These are phyloP conservation scores for Elgonia sp. DNA, from an alignment of 2,888 invertebrate genomes.

Conservation along the genomic window DNA sequence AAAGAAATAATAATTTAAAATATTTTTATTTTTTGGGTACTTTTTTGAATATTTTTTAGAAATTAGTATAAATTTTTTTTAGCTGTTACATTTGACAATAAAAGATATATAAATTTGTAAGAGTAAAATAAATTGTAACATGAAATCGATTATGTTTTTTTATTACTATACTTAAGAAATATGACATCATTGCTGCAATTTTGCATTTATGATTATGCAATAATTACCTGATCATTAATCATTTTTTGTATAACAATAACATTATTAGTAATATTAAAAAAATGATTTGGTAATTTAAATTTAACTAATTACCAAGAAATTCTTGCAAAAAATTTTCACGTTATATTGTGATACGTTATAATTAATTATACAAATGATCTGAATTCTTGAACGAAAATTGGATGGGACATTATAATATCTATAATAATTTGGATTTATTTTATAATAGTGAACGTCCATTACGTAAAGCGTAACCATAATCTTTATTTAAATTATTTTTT, in stretches of 20 bases:
- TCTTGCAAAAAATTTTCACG: background rate
- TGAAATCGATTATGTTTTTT: background rate
- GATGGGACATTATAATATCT: slow-evolving; percentile 22
- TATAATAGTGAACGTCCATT: slow-evolving; percentile 57
- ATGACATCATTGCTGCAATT: slow-evolving; percentile 1
- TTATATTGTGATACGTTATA: background rate
- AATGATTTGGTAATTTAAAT: background rate
- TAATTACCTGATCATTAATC: background rate
- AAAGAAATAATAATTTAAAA: too few species aligned
- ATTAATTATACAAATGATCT: background rate
- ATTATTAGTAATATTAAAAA: background rate
- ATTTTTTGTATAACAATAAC: background rate
- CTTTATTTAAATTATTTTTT: slow-evolving; percentile 64
- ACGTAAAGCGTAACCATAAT: slow-evolving; percentile 54
- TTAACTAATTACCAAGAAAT: background rate
- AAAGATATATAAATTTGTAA: too few species aligned
- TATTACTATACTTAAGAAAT: background rate
- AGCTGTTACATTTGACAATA: too few species aligned
- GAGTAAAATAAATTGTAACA: background rate
- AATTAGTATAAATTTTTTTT: too few species aligned
- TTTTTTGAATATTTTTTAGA: too few species aligned
- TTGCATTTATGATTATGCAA: slow-evolving; percentile 12
- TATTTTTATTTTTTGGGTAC: too few species aligned
- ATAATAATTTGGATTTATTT: slow-evolving; percentile 52
- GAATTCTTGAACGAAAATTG: slow-evolving; percentile 19